Conservation (phyloP, 2,888 invertebrate genomes). For the Himalopsyche anomala region DNA sequence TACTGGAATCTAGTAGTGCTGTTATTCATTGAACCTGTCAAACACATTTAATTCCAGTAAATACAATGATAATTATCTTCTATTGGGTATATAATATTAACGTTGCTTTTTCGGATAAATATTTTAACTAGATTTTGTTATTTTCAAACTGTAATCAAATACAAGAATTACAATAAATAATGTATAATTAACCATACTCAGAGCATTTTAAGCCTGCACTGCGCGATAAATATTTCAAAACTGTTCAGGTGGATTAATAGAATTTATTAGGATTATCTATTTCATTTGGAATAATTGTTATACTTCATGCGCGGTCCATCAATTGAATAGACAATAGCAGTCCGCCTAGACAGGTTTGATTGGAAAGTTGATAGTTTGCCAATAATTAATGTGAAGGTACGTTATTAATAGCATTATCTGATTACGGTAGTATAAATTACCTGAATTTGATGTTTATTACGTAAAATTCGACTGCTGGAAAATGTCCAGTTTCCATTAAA, state of each 20-base stretch:
- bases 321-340: not conserved
- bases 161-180: too few relatives aligned
- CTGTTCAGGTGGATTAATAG: not conserved
- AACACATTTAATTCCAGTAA: too few relatives aligned
- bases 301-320: not conserved
- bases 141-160: too few relatives aligned
- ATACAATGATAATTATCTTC: too few relatives aligned
- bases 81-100: too few relatives aligned
- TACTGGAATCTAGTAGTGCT: too few relatives aligned
- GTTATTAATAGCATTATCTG: not conserved
- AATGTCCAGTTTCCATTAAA: too few relatives aligned
- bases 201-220: not conserved
- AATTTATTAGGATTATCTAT: conserved; percentile 37
- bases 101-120: too few relatives aligned
- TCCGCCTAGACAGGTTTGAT: not conserved
- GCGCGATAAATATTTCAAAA: not conserved
- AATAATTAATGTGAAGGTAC: not conserved
- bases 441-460: not conserved
- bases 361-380: conserved; percentile 17
- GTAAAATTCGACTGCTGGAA: not conserved
- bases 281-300: not conserved
- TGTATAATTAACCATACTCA: not conserved
- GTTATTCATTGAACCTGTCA: too few relatives aligned
- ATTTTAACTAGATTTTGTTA: too few relatives aligned
- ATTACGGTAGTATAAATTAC: not conserved